A percentile compares a stretch with the other conserved stretches of the same genome.
Evolutionary conservation across 2,797 vertebrate genomes (phyloP).

Genomic region (Thalassophryne amazonica): DNA sequence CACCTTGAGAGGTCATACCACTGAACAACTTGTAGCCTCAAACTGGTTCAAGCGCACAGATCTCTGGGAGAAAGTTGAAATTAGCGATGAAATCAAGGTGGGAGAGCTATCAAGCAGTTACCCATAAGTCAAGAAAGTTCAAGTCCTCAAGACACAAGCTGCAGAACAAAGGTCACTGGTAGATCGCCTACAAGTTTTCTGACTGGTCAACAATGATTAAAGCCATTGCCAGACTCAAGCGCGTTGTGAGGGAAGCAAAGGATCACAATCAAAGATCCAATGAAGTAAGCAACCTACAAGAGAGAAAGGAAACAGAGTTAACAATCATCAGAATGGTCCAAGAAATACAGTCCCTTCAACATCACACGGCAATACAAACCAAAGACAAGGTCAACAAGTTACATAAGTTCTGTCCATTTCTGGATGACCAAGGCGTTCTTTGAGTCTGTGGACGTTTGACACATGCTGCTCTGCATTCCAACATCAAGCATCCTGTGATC

Average conservation of each 20-base stretch:
- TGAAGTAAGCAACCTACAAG: neutral
- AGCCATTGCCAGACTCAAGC: conserved; percentile 13
- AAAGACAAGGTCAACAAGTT: too few relatives aligned
- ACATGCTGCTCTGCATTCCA: conserved; percentile 6
- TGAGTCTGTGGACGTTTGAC: conserved; percentile 14
- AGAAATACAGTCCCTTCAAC: neutral
- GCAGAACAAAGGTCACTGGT: conserved; percentile 6
- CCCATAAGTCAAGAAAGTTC: conserved; percentile 10
- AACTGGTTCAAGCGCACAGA: neutral
- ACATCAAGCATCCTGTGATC: conserved; percentile 30
- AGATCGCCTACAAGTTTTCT: conserved; percentile 15
- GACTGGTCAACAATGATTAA: conserved; percentile 12
- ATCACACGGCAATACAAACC: neutral
- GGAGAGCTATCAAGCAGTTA: conserved; percentile 3
- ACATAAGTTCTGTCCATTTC: conserved; percentile 9
- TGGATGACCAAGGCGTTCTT: conserved; percentile 21
- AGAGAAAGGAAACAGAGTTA: conserved; percentile 4
- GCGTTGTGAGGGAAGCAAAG: too few relatives aligned
- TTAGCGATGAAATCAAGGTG: neutral
- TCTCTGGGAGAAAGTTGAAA: conserved; percentile 3
- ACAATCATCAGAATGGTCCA: conserved; percentile 2
- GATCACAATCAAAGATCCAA: too few relatives aligned
- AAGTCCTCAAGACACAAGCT: neutral
- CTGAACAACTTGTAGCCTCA: neutral
- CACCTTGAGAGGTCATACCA: conserved; percentile 8